phyloP scores from a whole-genome alignment of 2,888 invertebrate species.

The Lasiommata megera region DNA sequence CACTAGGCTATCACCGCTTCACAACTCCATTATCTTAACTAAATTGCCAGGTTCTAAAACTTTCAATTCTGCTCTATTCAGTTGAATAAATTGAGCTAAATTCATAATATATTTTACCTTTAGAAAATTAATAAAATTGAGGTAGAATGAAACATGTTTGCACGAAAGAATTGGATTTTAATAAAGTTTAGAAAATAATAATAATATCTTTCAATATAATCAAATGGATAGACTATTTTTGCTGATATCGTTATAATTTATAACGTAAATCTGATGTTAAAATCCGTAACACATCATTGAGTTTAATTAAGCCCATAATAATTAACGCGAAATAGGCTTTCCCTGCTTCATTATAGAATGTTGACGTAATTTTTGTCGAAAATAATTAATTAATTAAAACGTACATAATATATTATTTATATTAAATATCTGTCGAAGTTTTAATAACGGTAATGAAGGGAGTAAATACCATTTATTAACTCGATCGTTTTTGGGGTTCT shows the following conservation, averaged over 20 bases:
- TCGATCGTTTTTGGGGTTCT: no score
- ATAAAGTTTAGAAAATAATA: no score
- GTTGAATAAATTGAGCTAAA: no score
- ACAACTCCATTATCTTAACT: no score
- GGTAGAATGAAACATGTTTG: no score
- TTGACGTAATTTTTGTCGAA: slow-evolving; percentile 30
- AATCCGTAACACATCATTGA: slow-evolving; percentile 37
- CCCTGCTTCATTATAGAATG: slow-evolving; percentile 28
- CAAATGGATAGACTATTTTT: slow-evolving; percentile 11
- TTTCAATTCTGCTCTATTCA: no score
- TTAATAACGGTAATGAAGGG: neutral
- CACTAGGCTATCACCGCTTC: no score
- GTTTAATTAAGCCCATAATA: slow-evolving; percentile 37
- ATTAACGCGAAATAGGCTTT: slow-evolving; percentile 34
- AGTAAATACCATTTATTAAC: neutral
- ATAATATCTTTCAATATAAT: neutral
- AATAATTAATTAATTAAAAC: slow-evolving; percentile 22
- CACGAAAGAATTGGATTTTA: no score
- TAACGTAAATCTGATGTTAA: slow-evolving; percentile 31
- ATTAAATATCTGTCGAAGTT: slow-evolving; percentile 3
- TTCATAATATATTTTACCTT: no score
- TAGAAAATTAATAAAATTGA: no score
- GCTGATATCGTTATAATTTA: slow-evolving; percentile 26
- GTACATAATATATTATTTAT: slow-evolving; percentile 1
- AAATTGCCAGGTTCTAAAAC: no score